phyloP scores from a whole-genome alignment of 1,140 invertebrate species.

The Diuraphis noxia region DNA sequence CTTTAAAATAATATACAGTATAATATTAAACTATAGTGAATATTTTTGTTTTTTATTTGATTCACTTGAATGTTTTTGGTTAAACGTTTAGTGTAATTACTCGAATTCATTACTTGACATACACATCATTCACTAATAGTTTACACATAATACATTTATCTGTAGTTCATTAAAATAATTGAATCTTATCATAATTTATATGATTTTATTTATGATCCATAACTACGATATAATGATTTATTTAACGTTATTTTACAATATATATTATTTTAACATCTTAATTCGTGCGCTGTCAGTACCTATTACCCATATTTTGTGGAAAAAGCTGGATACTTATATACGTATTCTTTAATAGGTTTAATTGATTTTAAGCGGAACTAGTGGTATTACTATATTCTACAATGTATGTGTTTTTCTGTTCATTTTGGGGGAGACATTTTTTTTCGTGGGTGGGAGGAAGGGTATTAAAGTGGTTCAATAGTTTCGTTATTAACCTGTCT shows the following conservation, averaged over 20 bases:
- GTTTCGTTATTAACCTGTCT: not conserved
- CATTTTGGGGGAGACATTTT: not conserved
- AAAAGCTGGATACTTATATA: not conserved
- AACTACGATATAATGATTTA: not conserved
- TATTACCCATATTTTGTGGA: not conserved
- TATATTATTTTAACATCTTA: too few relatives aligned
- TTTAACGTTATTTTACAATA: not conserved
- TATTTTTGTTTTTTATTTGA: not conserved
- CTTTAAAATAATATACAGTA: not conserved
- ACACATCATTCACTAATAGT: not conserved
- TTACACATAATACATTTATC: not conserved
- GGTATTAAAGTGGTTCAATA: not conserved
- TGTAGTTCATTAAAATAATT: conserved; percentile 2
- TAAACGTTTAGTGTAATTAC: not conserved
- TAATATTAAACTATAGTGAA: not conserved
- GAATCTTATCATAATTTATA: conserved; percentile 10
- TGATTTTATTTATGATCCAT: not conserved
- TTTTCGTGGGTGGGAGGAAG: too few relatives aligned
- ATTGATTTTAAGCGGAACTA: not conserved
- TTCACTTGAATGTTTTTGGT: not conserved
- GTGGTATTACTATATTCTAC: not conserved
- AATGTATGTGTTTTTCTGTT: not conserved
- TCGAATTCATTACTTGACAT: not conserved
- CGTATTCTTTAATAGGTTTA: not conserved
- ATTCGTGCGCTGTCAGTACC: too few relatives aligned